Percentiles rank a stretch among this genome's conserved stretches.
These are phyloP conservation scores for Chrysolina americana DNA, from an alignment of 2,888 invertebrate genomes.

Conservation along the genomic window DNA sequence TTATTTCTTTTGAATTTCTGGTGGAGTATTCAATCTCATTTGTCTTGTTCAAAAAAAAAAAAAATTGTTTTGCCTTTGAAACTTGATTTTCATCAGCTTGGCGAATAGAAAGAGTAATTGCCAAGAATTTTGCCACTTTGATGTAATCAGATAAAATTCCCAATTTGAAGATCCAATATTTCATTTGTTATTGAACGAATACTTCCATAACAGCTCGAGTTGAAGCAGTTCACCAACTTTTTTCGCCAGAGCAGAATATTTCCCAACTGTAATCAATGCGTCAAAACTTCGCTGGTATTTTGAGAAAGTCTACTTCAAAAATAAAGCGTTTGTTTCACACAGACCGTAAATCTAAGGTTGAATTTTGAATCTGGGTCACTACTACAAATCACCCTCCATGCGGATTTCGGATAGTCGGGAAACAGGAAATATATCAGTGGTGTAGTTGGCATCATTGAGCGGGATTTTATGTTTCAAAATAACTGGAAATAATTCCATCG, in stretches of 20 bases:
- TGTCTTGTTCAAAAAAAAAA: too few species aligned
- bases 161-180: neutral
- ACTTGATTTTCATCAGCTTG: too few species aligned
- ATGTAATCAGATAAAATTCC: too few species aligned
- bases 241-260: neutral
- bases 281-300: neutral
- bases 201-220: neutral
- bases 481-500: too few species aligned
- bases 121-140: too few species aligned
- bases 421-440: conserved; percentile 24
- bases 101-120: too few species aligned
- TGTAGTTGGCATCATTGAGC: neutral
- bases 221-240: neutral
- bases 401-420: conserved; percentile 16
- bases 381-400: conserved; percentile 26
- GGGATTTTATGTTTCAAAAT: too few species aligned
- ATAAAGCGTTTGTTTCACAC: conserved; percentile 18
- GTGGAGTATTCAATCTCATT: too few species aligned
- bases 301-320: conserved; percentile 14
- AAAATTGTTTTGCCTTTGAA: too few species aligned
- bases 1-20: too few species aligned
- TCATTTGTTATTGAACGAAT: neutral
- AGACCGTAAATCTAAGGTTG: conserved; percentile 26
- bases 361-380: conserved; percentile 32
- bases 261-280: neutral